Percentiles rank a stretch among this genome's conserved stretches.
phyloP scores from a whole-genome alignment of 1,140 invertebrate species.

The Augochlora pura region DNA sequence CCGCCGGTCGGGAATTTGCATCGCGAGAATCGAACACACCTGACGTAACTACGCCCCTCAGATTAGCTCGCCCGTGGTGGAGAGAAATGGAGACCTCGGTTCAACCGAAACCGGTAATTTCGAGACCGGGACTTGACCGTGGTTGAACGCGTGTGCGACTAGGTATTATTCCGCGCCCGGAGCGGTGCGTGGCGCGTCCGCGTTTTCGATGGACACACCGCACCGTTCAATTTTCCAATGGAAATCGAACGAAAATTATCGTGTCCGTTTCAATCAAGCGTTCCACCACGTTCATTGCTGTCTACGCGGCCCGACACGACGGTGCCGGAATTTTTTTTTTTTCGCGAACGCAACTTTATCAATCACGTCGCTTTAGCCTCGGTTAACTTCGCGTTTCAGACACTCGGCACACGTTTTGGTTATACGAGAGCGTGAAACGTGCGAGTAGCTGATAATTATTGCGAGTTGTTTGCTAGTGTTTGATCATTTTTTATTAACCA shows the following conservation, averaged over 20 bases:
- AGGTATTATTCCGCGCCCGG: conserved; percentile 14
- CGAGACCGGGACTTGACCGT: conserved; percentile 7
- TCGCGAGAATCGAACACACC: conserved; percentile 31
- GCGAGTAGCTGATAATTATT: no score
- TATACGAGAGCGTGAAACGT: no score
- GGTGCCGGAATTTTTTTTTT: not conserved
- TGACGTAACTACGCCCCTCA: conserved; percentile 29
- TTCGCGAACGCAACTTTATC: not conserved
- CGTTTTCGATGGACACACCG: not conserved
- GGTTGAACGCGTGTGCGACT: conserved; percentile 1
- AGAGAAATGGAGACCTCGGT: conserved; percentile 26
- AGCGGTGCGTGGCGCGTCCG: not conserved
- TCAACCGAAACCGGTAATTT: conserved; percentile 43
- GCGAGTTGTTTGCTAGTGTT: no score
- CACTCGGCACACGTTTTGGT: no score
- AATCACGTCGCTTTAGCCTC: not conserved
- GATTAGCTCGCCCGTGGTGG: conserved; percentile 22
- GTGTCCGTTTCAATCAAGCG: conserved; percentile 9
- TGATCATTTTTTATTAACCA: no score
- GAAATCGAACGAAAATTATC: conserved; percentile 9
- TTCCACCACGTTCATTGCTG: conserved; percentile 3
- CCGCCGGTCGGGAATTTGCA: conserved; percentile 22
- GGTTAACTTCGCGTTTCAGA: no score
- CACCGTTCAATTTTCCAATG: conserved; percentile 20
- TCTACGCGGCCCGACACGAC: not conserved